These are phyloP conservation scores for Rhingia rostrata DNA, from an alignment of 2,888 invertebrate species.

Conservation along the genomic window DNA sequence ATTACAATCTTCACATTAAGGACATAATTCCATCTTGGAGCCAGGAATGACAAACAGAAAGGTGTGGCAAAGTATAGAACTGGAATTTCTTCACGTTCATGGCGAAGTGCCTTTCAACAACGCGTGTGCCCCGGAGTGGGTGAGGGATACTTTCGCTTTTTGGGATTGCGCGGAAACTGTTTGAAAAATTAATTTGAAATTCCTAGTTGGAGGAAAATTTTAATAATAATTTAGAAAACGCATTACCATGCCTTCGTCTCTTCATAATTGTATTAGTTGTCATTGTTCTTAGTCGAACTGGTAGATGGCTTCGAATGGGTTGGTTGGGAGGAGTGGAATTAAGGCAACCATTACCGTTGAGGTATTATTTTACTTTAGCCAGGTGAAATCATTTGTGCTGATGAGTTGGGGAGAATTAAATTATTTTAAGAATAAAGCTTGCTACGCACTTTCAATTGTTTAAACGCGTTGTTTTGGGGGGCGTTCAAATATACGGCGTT, in stretches of 20 bases:
- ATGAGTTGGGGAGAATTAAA: constrained; percentile 58
- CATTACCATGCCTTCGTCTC: constrained; percentile 65
- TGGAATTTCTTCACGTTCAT: constrained; percentile 61
- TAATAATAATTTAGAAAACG: constrained; percentile 73
- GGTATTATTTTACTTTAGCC: constrained; percentile 57
- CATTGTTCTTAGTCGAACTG: background rate
- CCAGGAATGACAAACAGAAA: constrained; percentile 37
- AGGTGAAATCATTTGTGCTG: constrained; percentile 66
- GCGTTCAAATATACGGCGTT: too few relatives aligned
- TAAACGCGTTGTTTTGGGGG: constrained; percentile 4
- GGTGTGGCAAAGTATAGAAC: constrained; percentile 60
- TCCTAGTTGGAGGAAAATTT: constrained; percentile 56
- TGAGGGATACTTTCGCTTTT: constrained; percentile 50
- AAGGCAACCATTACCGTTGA: constrained; percentile 36
- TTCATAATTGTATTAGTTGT: constrained; percentile 72
- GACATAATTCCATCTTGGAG: constrained; percentile 81
- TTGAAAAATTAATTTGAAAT: constrained; percentile 70
- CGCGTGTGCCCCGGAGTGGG: background rate
- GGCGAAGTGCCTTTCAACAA: constrained; percentile 22
- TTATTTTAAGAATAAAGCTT: constrained; percentile 23
- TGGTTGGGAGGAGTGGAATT: background rate
- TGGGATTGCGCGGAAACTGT: constrained; percentile 43
- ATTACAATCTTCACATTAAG: constrained; percentile 82
- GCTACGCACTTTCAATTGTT: background rate
- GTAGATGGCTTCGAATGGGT: background rate